Conservation (phyloP, 2,888 invertebrate genomes). For the Chloroclystis v-ata region DNA sequence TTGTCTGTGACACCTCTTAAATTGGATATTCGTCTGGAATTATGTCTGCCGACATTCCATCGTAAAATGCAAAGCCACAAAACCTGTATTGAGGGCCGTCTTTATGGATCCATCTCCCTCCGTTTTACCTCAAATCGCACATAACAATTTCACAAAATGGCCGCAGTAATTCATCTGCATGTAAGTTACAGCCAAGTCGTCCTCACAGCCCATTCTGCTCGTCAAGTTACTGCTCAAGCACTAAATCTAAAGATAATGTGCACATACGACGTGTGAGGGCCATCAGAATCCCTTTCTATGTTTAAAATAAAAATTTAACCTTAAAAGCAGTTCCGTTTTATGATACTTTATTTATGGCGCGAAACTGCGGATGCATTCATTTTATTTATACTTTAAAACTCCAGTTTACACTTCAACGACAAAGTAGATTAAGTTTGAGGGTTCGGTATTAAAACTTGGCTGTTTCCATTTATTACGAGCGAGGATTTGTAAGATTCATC, state of each 20-base stretch:
- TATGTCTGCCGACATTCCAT: too few relatives aligned
- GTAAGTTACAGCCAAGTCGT: conserved; percentile 35
- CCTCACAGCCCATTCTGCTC: conserved; percentile 17
- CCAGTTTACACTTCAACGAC: conserved; percentile 44
- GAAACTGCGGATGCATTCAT: conserved; percentile 58
- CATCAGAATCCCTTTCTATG: conserved; percentile 75
- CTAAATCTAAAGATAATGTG: conserved; percentile 71
- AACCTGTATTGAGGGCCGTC: conserved; percentile 3
- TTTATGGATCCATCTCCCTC: conserved; percentile 7
- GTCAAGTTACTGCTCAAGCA: conserved; percentile 45
- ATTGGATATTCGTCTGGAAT: too few relatives aligned
- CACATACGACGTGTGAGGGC: conserved; percentile 61
- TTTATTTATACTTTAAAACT: conserved; percentile 64
- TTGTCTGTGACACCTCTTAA: too few relatives aligned
- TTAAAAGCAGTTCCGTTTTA: conserved; percentile 65
- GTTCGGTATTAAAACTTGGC: conserved; percentile 24
- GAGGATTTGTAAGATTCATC: conserved; percentile 16
- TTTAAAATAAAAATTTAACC: conserved; percentile 78
- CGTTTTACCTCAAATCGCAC: conserved; percentile 22
- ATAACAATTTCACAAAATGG: conserved; percentile 42
- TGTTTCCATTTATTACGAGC: conserved; percentile 24
- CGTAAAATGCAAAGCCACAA: not conserved
- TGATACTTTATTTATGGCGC: conserved; percentile 61
- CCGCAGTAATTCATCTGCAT: conserved; percentile 46
- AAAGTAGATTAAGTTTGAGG: conserved; percentile 41